A percentile compares a stretch with the other conserved stretches of the same genome.
Conservation (phyloP, 2,888 invertebrate species). For the Platypus cylindrus region DNA sequence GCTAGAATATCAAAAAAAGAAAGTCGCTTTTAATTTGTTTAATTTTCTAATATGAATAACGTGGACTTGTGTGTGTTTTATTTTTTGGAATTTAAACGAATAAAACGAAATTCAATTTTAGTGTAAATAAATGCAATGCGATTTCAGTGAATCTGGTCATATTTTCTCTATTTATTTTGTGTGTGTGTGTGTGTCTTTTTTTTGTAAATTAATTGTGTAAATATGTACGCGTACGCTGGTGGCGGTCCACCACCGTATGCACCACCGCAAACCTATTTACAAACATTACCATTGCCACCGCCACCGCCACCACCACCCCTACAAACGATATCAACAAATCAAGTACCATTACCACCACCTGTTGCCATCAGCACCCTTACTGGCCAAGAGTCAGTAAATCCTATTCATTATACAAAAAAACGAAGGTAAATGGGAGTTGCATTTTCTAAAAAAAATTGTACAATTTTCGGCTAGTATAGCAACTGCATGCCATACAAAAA, state of each 20-base stretch:
- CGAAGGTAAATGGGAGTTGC: constrained; percentile 35
- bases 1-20: too few relatives aligned
- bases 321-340: constrained; percentile 27
- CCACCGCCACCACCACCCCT: constrained; percentile 19
- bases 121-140: too few relatives aligned
- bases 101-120: constrained; percentile 1
- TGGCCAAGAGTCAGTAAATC: constrained; percentile 26
- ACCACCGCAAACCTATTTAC: constrained; percentile 35
- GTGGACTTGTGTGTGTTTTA: too few relatives aligned
- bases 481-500: too few relatives aligned
- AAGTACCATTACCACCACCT: constrained; percentile 22
- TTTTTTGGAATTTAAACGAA: constrained; percentile 1
- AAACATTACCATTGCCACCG: constrained; percentile 31
- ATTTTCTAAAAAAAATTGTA: too few relatives aligned
- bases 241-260: constrained; percentile 37
- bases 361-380: too few relatives aligned
- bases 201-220: constrained; percentile 10
- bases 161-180: too few relatives aligned
- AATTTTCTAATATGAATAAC: too few relatives aligned
- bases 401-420: constrained; percentile 36
- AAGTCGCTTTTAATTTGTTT: too few relatives aligned
- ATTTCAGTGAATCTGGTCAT: too few relatives aligned
- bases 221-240: constrained; percentile 39
- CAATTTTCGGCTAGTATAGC: too few relatives aligned
- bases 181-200: background rate